Evolutionary conservation across 2,888 invertebrate species (phyloP).

Genomic region (Helobdella robusta): DNA sequence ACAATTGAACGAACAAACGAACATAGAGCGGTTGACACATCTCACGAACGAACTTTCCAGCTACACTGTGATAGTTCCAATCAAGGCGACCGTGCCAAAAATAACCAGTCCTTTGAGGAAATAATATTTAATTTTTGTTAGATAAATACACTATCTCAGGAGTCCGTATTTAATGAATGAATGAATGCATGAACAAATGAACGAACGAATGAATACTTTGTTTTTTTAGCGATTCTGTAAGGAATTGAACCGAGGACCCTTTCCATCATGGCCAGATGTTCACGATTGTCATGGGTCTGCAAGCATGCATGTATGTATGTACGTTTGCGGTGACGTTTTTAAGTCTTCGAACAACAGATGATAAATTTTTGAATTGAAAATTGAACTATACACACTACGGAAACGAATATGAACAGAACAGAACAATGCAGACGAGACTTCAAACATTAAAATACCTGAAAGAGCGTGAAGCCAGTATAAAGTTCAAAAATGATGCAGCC

Average conservation of each 20-base stretch:
- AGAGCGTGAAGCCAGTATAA: constrained; percentile 91
- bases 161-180: too few species aligned
- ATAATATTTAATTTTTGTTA: background rate
- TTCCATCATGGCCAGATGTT: constrained; percentile 99
- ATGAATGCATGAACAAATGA: too few species aligned
- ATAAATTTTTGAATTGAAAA: background rate
- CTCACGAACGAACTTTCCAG: constrained; percentile 91
- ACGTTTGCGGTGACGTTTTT: background rate
- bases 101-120: constrained; percentile 75
- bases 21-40: constrained; percentile 92
- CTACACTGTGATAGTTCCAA: constrained; percentile 93
- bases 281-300: constrained; percentile 97
- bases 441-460: constrained; percentile 55
- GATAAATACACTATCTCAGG: too few species aligned
- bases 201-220: constrained; percentile 54
- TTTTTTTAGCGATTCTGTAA: constrained; percentile 60
- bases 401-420: background rate
- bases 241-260: constrained; percentile 91
- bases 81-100: constrained; percentile 93
- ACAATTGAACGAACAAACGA: constrained; percentile 43
- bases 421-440: background rate
- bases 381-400: background rate
- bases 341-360: background rate
- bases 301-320: constrained; percentile 17
- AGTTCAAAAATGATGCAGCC: constrained; percentile 98